These are phyloP conservation scores for Neosilurus hyrtlii DNA, from an alignment of 2,797 vertebrate species.

Conservation along the genomic window DNA sequence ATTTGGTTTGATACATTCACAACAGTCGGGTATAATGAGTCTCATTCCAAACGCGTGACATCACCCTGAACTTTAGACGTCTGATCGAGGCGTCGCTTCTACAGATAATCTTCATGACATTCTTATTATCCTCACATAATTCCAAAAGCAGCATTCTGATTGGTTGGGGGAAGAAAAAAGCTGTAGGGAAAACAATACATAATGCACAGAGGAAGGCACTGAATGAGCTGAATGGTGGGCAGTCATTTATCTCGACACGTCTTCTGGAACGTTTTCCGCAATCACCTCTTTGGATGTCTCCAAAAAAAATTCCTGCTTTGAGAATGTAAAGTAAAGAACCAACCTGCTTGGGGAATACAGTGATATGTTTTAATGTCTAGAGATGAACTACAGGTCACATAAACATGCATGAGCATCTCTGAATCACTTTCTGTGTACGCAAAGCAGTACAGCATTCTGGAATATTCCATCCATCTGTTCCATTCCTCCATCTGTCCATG, in stretches of 20 bases:
- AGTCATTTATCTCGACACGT: not conserved
- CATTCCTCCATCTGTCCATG: not conserved
- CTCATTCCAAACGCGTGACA: slow-evolving; percentile 35
- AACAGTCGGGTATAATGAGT: slow-evolving; percentile 13
- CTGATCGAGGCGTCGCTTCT: slow-evolving; percentile 25
- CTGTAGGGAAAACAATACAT: slow-evolving; percentile 9
- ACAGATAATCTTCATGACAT: slow-evolving; percentile 30
- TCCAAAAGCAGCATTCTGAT: not conserved
- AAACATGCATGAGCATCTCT: not conserved
- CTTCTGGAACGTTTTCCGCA: not conserved
- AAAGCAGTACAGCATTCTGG: not conserved
- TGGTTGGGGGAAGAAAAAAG: not conserved
- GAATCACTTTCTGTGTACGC: not conserved
- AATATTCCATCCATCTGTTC: not conserved
- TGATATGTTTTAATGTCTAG: not conserved
- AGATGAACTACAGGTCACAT: not conserved
- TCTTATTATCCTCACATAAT: slow-evolving; percentile 29
- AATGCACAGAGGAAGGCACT: slow-evolving; percentile 23
- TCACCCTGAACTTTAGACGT: slow-evolving; percentile 24
- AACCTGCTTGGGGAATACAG: not conserved
- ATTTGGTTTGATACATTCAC: slow-evolving; percentile 15
- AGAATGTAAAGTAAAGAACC: not conserved
- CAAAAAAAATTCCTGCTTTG: not conserved
- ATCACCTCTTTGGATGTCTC: not conserved
- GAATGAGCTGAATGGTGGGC: slow-evolving; percentile 16